Base-by-base conservation (phyloP, 2,797 vertebrate species). In the Pseudomugil tenellus region DNA sequence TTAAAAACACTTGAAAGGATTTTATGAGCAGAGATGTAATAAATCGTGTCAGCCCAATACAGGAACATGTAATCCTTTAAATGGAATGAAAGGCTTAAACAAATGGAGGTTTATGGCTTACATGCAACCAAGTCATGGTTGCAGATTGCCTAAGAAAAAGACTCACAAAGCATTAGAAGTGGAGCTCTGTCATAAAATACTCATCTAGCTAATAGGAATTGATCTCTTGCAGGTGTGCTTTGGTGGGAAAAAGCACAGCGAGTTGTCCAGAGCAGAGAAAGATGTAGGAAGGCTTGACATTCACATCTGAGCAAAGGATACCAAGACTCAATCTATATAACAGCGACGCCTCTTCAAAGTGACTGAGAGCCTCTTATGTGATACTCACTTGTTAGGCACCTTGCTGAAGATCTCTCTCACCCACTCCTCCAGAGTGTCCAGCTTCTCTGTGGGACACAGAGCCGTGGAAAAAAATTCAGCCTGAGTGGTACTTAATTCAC, bases 341-440 rank as follows among this genome's bases (percentile, higher is more conserved):
- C 51, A 46, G 25, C 58, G 19, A 69, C 70, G 41, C 34, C 76
- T 86, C 79, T 64, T 80, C 77, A 54, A 67, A n/a, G 60, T 12
- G 77, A 77, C 72, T 41, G 65, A 80, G 77, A 78, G 82, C 25
- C 77, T 78, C 80, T 75, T 51, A 69, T 72, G n/a, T 67, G 25
- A 19, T 61, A 90, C 96, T 96, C 95, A 98, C 97, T 98, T 98
- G 93, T 97, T 97, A 67, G 97, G 96, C 81, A 98, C 94, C 77
- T 95, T 92, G 58, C 94, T 96, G 93, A 99, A 99, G 91, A 99
- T 97, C 94, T 99, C 96, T 68, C 92, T 95, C 86, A 97, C 96
- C 97, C 97, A 99, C 85, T 95, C 92, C 91, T 98, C 97, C 89
- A 99, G 91, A 28, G 95, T 97, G 94, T 98, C 96, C 92, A 99